These are phyloP conservation scores for Amphimallon solstitiale DNA, from an alignment of 2,888 invertebrate genomes.

Conservation along the genomic window DNA sequence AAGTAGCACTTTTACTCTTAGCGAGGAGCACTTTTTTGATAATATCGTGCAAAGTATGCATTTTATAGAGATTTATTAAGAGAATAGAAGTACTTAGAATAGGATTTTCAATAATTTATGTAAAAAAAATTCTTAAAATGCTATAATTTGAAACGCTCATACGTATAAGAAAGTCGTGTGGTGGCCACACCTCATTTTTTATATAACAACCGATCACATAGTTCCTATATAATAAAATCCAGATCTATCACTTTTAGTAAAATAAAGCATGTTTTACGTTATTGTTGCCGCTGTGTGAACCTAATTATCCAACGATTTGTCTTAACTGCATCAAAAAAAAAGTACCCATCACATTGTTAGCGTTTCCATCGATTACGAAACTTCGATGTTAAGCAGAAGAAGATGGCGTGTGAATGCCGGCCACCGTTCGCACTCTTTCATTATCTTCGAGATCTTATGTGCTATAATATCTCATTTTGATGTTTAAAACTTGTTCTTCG, in stretches of 20 bases:
- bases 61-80: no score
- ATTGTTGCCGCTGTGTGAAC: slow-evolving; percentile 18
- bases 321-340: slow-evolving; percentile 16
- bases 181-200: no score
- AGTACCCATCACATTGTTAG: slow-evolving; percentile 22
- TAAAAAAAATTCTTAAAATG: no score
- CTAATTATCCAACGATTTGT: slow-evolving; percentile 25
- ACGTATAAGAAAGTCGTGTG: no score
- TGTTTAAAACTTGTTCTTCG: no score
- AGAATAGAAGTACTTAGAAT: no score
- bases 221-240: not conserved
- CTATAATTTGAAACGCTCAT: no score
- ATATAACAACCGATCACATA: not conserved
- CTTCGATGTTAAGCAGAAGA: not conserved
- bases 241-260: not conserved
- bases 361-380: slow-evolving; percentile 33
- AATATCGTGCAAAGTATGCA: no score
- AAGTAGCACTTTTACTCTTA: no score
- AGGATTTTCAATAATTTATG: no score
- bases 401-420: not conserved
- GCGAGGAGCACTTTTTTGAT: no score
- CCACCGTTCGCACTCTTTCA: not conserved
- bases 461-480: no score
- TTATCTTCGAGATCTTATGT: not conserved
- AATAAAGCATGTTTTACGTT: not conserved